Percentiles rank a stretch among this genome's conserved stretches.
phyloP scores from a whole-genome alignment of 2,888 invertebrate species.

The Drosophila aldrichi region DNA sequence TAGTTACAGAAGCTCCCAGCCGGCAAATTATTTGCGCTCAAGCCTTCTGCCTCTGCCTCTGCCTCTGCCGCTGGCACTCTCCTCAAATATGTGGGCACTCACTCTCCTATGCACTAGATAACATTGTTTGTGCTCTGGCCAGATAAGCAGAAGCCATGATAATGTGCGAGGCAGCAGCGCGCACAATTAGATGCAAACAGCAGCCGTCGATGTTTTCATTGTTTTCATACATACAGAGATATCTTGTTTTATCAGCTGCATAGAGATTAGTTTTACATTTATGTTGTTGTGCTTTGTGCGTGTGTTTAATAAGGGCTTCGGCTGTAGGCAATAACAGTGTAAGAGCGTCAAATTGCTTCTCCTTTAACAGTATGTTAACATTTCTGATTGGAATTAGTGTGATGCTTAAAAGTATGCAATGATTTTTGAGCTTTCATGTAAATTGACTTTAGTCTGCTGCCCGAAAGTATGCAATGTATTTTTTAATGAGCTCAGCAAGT shows the following conservation, averaged over 20 bases:
- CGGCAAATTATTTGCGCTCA: conserved; percentile 26
- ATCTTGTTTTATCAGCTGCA: conserved; percentile 15
- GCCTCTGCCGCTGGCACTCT: background rate
- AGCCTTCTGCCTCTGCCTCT: background rate
- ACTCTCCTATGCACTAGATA: conserved; percentile 52
- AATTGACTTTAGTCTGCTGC: conserved; percentile 15
- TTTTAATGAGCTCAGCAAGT: background rate
- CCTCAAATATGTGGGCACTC: conserved; percentile 2
- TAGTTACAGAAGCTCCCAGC: conserved; percentile 50
- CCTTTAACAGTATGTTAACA: background rate
- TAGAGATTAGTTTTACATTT: background rate
- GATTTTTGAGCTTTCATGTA: background rate
- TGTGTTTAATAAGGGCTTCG: conserved; percentile 4
- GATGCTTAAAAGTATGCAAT: conserved; percentile 28
- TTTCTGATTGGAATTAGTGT: background rate
- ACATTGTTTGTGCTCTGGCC: conserved; percentile 59
- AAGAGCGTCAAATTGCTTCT: background rate
- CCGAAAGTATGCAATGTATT: conserved; percentile 53
- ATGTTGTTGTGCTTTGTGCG: conserved; percentile 9
- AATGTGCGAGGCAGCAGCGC: conserved; percentile 8
- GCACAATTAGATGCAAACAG: conserved; percentile 13
- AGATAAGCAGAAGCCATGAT: conserved; percentile 47
- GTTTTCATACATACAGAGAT: background rate
- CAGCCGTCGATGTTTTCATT: conserved; percentile 5
- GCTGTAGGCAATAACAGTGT: background rate